Evolutionary conservation across 2,888 invertebrate species (phyloP), one percentile per base, ranked within the genome.

Genomic region (Anodontia alba): DNA sequence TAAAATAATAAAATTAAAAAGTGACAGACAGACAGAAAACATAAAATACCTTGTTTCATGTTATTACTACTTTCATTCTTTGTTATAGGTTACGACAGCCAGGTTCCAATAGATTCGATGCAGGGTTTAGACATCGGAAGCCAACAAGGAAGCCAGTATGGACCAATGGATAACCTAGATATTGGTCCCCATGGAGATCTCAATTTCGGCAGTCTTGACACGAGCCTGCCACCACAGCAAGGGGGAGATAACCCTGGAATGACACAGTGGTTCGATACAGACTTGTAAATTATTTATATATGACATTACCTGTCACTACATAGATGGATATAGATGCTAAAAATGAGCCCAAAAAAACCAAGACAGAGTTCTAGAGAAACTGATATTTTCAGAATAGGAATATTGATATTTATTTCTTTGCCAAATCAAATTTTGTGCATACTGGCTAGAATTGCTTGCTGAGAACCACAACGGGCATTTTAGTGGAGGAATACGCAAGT

Each of bases 261-360:
- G 90, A 98, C 98, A 88, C 98, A 98, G 92, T 99, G 99, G 99
- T 99, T 98, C 95, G 99, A 99, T 95, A 99, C 98, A 89, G 98
- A 99, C 95, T 97, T 99, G 94, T 99, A 88, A 81, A 78, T 26
- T 26, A 29, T 20, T 67, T 67, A 69, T 29, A 46, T 43, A 8
- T 26, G 69, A 43, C 43, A 33, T 33, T 29, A 31, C 26, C 12
- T 62, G 62, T 62, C 62, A 29, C 33, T 26, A n/a, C 33, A 33
- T 62, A 33, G 29, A 12, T 62, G 33, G 62, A 62, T 20, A 62
- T 29, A 31, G 62, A 31, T 29, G n/a, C n/a, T n/a, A n/a, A 57
- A 29, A 57, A 57, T 7, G 23, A 57, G 57, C 57, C 57, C 29
- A 26, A 5, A 26, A 10, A 57, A 26, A 17, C 57, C 49, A 49